Evolutionary conservation across 2,113 vertebrate genomes (phyloP).

Genomic region (Notiomystis cincta): DNA sequence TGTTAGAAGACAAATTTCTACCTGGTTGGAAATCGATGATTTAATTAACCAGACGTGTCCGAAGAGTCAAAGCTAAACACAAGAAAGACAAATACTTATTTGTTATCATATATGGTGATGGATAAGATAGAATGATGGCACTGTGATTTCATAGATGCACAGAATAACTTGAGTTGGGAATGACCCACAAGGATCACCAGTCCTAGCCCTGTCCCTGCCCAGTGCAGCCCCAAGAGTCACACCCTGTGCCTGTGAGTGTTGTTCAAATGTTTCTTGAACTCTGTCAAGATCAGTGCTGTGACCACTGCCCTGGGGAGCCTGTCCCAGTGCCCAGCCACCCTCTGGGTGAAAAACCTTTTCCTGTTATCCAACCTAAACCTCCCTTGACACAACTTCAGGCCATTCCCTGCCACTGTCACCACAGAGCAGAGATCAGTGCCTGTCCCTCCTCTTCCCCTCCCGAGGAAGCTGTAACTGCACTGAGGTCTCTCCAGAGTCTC

Average conservation of each 20-base stretch:
- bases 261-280: rapidly evolving
- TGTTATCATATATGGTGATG: background rate
- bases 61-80: background rate
- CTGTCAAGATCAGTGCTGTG: background rate
- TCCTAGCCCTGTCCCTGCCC: background rate
- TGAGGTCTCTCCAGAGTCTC: background rate
- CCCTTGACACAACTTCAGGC: background rate
- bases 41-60: background rate
- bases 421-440: background rate
- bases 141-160: background rate
- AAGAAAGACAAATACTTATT: background rate
- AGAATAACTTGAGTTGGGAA: background rate
- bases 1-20: background rate
- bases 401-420: background rate
- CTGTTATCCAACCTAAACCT: background rate
- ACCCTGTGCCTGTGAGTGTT: background rate
- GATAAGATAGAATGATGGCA: background rate
- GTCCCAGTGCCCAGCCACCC: rapidly evolving
- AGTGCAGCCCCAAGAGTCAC: background rate
- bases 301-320: background rate
- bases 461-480: rapidly evolving
- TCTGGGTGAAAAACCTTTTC: background rate
- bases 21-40: background rate
- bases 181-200: background rate
- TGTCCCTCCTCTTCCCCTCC: background rate